Percentiles rank a stretch among this genome's conserved stretches.
Conservation (phyloP, 2,888 invertebrate species). For the Agrotis clavis region DNA sequence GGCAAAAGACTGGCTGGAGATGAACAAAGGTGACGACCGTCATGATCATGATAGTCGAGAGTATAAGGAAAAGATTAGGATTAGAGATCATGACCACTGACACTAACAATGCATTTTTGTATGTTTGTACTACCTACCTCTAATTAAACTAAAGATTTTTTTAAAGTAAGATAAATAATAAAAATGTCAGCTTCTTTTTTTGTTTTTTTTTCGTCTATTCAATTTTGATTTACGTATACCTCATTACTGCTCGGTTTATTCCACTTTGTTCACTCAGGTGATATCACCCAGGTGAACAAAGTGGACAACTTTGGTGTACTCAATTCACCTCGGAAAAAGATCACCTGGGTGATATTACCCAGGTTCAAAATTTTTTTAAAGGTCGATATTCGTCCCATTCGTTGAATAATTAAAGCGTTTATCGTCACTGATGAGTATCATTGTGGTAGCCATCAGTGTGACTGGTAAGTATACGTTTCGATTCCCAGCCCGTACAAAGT, state of each 20-base stretch:
- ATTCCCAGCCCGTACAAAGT: neutral
- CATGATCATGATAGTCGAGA: constrained; percentile 44
- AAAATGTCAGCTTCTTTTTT: neutral
- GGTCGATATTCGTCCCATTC: too few relatives aligned
- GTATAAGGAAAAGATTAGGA: constrained; percentile 35
- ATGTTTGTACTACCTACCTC: constrained; percentile 38
- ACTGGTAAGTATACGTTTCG: neutral
- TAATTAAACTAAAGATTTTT: neutral
- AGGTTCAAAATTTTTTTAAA: too few relatives aligned
- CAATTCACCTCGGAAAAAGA: too few relatives aligned
- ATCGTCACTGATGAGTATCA: too few relatives aligned
- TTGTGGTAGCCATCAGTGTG: neutral
- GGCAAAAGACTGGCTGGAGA: constrained; percentile 82
- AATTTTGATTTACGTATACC: neutral
- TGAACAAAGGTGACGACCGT: constrained; percentile 60
- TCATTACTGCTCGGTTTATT: too few relatives aligned
- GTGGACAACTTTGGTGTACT: too few relatives aligned
- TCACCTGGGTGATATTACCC: too few relatives aligned
- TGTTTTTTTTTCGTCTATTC: constrained; percentile 4
- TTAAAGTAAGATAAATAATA: constrained; percentile 6
- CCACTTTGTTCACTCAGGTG: too few relatives aligned
- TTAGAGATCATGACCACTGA: constrained; percentile 33
- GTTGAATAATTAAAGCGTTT: too few relatives aligned
- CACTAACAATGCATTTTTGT: constrained; percentile 28
- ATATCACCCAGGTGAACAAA: too few relatives aligned